Conservation (phyloP, 1,140 invertebrate species). For the Drosophila oshimai region DNA sequence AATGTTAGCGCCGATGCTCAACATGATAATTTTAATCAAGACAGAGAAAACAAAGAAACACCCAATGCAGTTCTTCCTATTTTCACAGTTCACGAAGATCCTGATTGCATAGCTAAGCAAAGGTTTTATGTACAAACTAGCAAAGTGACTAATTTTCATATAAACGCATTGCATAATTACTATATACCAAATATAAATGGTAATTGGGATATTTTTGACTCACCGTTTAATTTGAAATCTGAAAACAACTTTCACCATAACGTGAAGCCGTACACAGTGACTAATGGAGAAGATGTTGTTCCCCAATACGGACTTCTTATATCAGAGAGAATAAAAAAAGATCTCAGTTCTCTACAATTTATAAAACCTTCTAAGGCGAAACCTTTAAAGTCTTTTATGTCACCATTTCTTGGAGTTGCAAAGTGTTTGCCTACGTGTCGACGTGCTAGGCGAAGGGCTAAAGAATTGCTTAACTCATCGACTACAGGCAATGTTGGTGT, state of each 20-base stretch:
- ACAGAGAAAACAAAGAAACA: background rate
- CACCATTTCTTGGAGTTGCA: constrained; percentile 62
- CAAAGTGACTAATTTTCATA: constrained; percentile 69
- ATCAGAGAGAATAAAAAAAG: constrained; percentile 68
- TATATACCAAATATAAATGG: constrained; percentile 86
- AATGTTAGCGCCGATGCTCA: background rate
- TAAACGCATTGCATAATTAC: constrained; percentile 79
- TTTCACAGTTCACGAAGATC: constrained; percentile 62
- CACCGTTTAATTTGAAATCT: background rate
- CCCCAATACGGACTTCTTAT: constrained; percentile 67
- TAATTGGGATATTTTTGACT: constrained; percentile 83
- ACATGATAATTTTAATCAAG: background rate
- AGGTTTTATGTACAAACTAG: constrained; percentile 67
- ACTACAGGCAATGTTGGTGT: too few relatives aligned
- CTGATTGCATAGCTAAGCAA: constrained; percentile 75
- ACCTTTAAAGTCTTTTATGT: constrained; percentile 15
- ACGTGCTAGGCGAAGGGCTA: constrained; percentile 4
- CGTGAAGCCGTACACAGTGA: constrained; percentile 41
- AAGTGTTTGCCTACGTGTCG: constrained; percentile 64
- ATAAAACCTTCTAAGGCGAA: constrained; percentile 19
- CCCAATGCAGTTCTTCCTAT: background rate
- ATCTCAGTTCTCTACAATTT: constrained; percentile 55
- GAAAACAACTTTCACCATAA: constrained; percentile 2
- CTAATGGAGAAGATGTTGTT: constrained; percentile 70
- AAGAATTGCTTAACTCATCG: background rate